Evolutionary conservation across 2,113 vertebrate species (phyloP).

Genomic region (Himantopus leucocephalus): DNA sequence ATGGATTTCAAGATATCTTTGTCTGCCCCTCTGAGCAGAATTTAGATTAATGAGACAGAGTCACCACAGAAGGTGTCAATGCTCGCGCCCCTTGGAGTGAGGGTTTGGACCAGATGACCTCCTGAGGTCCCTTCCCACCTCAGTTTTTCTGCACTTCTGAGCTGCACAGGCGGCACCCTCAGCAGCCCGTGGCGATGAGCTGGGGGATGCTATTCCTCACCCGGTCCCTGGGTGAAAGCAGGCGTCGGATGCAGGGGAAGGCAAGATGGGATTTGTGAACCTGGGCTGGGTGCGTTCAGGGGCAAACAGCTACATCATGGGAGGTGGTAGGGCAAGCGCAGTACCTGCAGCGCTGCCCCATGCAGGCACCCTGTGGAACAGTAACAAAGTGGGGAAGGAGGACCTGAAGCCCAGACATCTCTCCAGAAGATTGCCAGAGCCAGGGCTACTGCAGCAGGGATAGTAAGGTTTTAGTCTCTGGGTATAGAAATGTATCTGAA

Average conservation of each 20-base stretch:
- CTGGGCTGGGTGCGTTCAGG: accelerated
- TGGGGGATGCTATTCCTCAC: background rate
- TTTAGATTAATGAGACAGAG: background rate
- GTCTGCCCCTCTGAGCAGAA: background rate
- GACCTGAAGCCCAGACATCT: background rate
- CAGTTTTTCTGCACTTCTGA: background rate
- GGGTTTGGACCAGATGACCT: background rate
- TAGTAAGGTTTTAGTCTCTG: background rate
- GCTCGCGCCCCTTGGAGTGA: accelerated
- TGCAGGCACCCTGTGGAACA: accelerated
- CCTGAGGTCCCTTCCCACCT: too few relatives aligned
- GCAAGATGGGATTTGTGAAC: background rate
- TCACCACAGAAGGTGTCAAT: background rate
- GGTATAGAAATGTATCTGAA: accelerated
- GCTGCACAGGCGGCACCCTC: background rate
- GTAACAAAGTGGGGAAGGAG: background rate
- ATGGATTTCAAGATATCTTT: background rate
- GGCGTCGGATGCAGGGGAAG: accelerated
- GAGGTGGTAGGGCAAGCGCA: background rate
- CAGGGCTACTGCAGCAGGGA: background rate
- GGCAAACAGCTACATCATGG: background rate
- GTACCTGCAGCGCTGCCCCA: background rate
- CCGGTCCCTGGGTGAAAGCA: background rate
- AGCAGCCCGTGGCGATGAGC: background rate
- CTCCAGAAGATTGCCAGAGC: background rate